Evolutionary conservation across 2,888 invertebrate species (phyloP).

Genomic region (Argynnis bischoffii): DNA sequence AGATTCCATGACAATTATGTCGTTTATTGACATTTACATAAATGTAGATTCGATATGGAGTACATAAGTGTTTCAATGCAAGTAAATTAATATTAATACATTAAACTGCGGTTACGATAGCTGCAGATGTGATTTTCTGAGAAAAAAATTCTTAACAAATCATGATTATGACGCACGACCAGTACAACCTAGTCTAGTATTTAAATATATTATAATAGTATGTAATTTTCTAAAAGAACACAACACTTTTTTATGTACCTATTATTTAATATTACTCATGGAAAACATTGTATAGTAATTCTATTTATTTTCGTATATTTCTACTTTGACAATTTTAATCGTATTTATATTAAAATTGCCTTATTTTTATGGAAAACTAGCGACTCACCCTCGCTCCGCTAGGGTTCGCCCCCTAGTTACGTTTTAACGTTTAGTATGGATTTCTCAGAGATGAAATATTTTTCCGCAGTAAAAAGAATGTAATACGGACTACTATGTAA

Average conservation of each 20-base stretch:
- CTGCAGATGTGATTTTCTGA: conserved; percentile 17
- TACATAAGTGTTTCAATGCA: conserved; percentile 2
- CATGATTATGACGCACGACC: conserved; percentile 30
- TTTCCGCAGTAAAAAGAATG: no score
- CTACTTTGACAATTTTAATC: no score
- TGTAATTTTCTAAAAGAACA: conserved; percentile 34
- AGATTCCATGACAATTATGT: background rate
- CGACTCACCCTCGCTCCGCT: no score
- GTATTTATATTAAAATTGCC: no score
- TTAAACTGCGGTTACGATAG: conserved; percentile 24
- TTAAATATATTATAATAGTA: conserved; percentile 29
- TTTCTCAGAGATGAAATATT: no score
- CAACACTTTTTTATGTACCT: background rate
- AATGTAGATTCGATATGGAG: background rate
- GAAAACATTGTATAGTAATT: no score
- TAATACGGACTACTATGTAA: no score
- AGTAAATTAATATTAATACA: conserved; percentile 9
- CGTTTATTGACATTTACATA: background rate
- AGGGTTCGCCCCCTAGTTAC: no score
- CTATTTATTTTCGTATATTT: no score
- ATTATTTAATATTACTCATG: no score
- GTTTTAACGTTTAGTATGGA: no score
- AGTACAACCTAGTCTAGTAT: conserved; percentile 29
- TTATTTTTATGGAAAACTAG: no score
- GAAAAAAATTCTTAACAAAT: conserved; percentile 28